Evolutionary conservation across 2,888 invertebrate species (phyloP).

Genomic region (Drosophila acutilabella): DNA sequence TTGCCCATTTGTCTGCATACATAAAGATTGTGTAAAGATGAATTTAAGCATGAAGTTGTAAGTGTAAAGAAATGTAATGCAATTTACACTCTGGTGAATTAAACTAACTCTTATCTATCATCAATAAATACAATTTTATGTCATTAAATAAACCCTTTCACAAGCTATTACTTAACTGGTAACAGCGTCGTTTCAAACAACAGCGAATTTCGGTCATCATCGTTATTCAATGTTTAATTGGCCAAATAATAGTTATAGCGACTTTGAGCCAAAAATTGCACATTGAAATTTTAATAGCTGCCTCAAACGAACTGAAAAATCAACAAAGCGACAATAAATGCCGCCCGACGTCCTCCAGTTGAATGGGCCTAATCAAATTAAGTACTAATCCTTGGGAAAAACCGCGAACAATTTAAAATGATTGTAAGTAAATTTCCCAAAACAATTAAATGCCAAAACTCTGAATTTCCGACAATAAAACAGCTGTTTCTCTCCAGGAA

Average conservation of each 20-base stretch:
- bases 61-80: not conserved
- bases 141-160: not conserved
- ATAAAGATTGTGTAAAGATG: not conserved
- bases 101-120: not conserved
- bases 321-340: constrained; percentile 59
- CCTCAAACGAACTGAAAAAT: constrained; percentile 67
- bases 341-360: constrained; percentile 23
- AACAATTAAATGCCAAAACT: constrained; percentile 71
- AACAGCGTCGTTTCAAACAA: constrained; percentile 3
- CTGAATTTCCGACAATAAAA: constrained; percentile 43
- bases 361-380: constrained; percentile 78
- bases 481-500: constrained; percentile 35
- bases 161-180: constrained; percentile 17
- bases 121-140: not conserved
- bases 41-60: not conserved
- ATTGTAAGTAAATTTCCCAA: constrained; percentile 81
- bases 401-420: constrained; percentile 81
- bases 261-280: constrained; percentile 34
- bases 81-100: not conserved
- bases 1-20: constrained; percentile 1
- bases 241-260: constrained; percentile 63
- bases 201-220: not conserved
- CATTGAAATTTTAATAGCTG: constrained; percentile 60
- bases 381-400: constrained; percentile 81
- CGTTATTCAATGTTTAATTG: constrained; percentile 45